These are phyloP conservation scores for Callospermophilus lateralis DNA, from an alignment of 2,113 vertebrate genomes.

Conservation along the genomic window DNA sequence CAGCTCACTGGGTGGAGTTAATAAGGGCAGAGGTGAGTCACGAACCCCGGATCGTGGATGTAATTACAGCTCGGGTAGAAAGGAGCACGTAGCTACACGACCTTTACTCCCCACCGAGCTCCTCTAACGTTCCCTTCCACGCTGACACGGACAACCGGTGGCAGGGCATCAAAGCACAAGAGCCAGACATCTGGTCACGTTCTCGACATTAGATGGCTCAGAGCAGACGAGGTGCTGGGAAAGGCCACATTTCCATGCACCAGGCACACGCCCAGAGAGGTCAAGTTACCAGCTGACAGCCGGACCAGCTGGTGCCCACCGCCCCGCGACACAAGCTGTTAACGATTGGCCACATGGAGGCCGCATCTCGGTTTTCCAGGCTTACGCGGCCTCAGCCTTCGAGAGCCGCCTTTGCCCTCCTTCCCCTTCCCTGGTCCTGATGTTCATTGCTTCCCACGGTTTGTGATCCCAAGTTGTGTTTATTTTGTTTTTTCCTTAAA, in stretches of 20 bases:
- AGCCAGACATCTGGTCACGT: neutral
- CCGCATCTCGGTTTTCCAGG: neutral
- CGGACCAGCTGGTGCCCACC: neutral
- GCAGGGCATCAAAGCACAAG: neutral
- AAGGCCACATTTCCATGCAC: neutral
- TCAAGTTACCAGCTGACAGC: neutral
- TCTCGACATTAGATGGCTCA: neutral
- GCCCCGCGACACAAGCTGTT: rapidly evolving
- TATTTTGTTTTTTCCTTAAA: neutral
- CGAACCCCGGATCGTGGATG: neutral
- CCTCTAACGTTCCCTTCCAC: neutral
- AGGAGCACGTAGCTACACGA: slow-evolving; percentile 65
- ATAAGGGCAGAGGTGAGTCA: slow-evolving; percentile 75
- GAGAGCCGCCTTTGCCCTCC: neutral
- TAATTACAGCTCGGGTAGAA: slow-evolving; percentile 65
- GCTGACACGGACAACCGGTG: neutral
- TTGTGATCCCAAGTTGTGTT: neutral
- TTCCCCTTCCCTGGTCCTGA: too few species aligned
- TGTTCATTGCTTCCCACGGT: rapidly evolving
- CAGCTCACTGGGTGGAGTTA: slow-evolving; percentile 72
- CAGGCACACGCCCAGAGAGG: neutral
- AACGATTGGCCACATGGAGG: rapidly evolving
- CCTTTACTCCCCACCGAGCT: slow-evolving; percentile 52
- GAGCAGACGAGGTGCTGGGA: neutral
- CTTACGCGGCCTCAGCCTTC: rapidly evolving